Evolutionary conservation across 2,888 invertebrate genomes (phyloP).

Genomic region (Allolobophora icterica): DNA sequence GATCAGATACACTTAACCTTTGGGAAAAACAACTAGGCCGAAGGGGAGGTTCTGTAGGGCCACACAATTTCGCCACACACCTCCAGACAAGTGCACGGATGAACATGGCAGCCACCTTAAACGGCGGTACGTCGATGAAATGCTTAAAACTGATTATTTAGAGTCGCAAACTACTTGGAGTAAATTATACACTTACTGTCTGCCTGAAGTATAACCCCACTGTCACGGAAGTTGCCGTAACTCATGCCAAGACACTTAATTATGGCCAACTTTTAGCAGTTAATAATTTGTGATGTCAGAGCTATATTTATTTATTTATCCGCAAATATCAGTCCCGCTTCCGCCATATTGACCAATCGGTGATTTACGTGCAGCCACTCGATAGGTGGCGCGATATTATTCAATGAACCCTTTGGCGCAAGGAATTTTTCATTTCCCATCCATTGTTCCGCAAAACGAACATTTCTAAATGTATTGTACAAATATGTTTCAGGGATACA

Average conservation of each 20-base stretch:
- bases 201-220: neutral
- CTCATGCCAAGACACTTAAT: slow-evolving; percentile 17
- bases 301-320: slow-evolving; percentile 17
- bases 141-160: neutral
- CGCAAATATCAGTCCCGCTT: slow-evolving; percentile 17
- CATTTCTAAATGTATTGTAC: no score
- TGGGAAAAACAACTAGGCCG: neutral
- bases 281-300: slow-evolving; percentile 10
- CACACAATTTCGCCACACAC: neutral
- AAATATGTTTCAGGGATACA: no score
- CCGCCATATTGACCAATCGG: slow-evolving; percentile 8
- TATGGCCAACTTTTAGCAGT: neutral
- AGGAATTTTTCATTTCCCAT: no score
- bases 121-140: neutral
- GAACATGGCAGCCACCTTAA: neutral
- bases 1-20: neutral
- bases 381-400: neutral
- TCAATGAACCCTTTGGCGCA: neutral
- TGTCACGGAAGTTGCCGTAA: slow-evolving; percentile 3
- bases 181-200: slow-evolving; percentile 8
- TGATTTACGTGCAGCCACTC: neutral
- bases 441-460: no score
- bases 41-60: neutral
- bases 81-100: neutral
- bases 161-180: neutral